Evolutionary conservation across 2,797 vertebrate genomes (phyloP).

Genomic region (Pagetopsis macropterus): DNA sequence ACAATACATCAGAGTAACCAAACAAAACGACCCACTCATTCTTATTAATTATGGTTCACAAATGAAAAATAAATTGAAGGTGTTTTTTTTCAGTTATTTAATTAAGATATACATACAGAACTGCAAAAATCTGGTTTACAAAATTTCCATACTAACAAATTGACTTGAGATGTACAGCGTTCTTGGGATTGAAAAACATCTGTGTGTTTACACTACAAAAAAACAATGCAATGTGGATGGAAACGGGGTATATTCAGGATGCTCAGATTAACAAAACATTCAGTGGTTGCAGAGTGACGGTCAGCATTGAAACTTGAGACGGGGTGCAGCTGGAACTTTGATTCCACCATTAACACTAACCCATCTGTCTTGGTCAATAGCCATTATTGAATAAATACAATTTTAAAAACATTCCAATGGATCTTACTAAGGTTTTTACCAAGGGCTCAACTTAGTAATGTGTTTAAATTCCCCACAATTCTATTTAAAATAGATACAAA

Average conservation of each 20-base stretch:
- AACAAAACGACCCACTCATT: too few relatives aligned
- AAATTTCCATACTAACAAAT: conserved; percentile 81
- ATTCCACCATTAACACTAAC: conserved; percentile 30
- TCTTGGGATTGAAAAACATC: conserved; percentile 51
- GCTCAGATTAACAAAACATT: conserved; percentile 29
- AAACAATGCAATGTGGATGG: conserved; percentile 32
- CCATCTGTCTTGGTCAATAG: conserved; percentile 38
- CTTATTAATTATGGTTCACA: neutral
- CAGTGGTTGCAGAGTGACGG: conserved; percentile 38
- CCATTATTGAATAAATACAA: conserved; percentile 32
- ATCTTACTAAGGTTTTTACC: conserved; percentile 27
- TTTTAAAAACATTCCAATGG: conserved; percentile 12
- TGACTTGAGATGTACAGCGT: conserved; percentile 76
- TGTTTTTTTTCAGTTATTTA: conserved; percentile 66
- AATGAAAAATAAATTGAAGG: conserved; percentile 33
- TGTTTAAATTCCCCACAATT: conserved; percentile 31
- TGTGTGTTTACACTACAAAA: conserved; percentile 56
- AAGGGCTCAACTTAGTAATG: conserved; percentile 40
- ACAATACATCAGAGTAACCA: neutral
- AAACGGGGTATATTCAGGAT: conserved; percentile 46
- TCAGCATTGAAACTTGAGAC: conserved; percentile 44
- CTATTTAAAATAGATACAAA: conserved; percentile 65
- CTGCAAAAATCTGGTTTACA: conserved; percentile 87
- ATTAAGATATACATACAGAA: conserved; percentile 84
- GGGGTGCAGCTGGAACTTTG: conserved; percentile 23